These are phyloP conservation scores for Anas capensis DNA, from an alignment of 2,797 vertebrate genomes.

Conservation along the genomic window DNA sequence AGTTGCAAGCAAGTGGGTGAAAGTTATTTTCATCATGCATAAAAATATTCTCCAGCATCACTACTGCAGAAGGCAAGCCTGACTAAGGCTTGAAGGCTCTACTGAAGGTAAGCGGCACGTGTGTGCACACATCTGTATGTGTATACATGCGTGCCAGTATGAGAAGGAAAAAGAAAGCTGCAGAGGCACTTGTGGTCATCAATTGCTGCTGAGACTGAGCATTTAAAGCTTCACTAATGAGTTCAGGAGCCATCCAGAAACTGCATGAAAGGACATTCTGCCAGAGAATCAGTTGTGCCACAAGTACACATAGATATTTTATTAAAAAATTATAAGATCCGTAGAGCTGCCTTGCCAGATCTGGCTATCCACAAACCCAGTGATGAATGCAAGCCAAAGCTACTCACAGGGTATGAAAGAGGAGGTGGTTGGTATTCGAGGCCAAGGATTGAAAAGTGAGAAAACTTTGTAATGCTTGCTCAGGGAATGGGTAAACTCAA, in stretches of 20 bases:
- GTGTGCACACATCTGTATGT: too few species aligned
- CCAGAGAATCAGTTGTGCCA: background rate
- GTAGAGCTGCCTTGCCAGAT: background rate
- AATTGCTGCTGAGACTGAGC: background rate
- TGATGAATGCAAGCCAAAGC: background rate
- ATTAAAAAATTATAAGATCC: background rate
- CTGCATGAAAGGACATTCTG: background rate
- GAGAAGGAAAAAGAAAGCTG: background rate
- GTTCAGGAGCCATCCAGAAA: background rate
- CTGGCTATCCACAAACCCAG: background rate
- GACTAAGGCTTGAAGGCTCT: background rate
- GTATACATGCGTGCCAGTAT: accelerated
- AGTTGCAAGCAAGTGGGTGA: background rate
- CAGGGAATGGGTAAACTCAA: background rate
- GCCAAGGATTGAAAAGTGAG: background rate
- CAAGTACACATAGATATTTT: background rate
- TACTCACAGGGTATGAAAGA: background rate
- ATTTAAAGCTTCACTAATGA: background rate
- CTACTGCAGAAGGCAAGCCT: background rate
- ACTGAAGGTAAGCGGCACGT: background rate
- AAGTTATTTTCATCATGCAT: background rate
- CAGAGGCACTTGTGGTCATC: accelerated
- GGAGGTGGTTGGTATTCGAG: background rate
- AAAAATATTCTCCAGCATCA: background rate
- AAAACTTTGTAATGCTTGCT: background rate